Conservation (phyloP, 2,888 invertebrate genomes). For the Drosophila acutilabella region DNA sequence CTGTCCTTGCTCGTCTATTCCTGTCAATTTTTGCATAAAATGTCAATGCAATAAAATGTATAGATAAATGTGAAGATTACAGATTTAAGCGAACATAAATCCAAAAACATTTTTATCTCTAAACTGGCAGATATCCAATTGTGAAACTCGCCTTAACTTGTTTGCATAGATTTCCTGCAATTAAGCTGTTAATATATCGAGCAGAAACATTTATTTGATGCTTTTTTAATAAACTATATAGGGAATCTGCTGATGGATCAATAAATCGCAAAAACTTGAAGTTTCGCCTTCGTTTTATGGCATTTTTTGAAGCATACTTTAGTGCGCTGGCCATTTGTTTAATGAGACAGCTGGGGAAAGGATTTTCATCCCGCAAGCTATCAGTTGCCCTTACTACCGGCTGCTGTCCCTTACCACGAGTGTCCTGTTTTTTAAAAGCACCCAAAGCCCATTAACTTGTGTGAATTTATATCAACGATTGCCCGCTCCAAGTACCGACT, state of each 20-base stretch:
- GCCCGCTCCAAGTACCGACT: slow-evolving; percentile 53
- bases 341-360: slow-evolving; percentile 42
- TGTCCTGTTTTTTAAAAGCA: slow-evolving; percentile 69
- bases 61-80: slow-evolving; percentile 34
- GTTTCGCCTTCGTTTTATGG: slow-evolving; percentile 9
- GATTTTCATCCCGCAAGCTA: slow-evolving; percentile 33
- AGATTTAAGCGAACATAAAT: slow-evolving; percentile 3
- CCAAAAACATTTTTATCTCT: slow-evolving; percentile 14
- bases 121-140: slow-evolving; percentile 13
- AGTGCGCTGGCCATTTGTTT: slow-evolving; percentile 39
- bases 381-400: neutral
- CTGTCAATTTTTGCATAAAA: slow-evolving; percentile 48
- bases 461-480: slow-evolving; percentile 75
- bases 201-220: slow-evolving; percentile 39
- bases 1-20: slow-evolving; percentile 3
- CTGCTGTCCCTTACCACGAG: slow-evolving; percentile 3
- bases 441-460: slow-evolving; percentile 73
- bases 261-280: slow-evolving; percentile 5
- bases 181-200: slow-evolving; percentile 68
- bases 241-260: slow-evolving; percentile 6
- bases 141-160: neutral
- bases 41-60: slow-evolving; percentile 51
- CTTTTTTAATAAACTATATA: neutral
- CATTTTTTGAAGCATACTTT: slow-evolving; percentile 11
- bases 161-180: slow-evolving; percentile 60